Conservation (phyloP, 2,797 vertebrate species). For the Eurystomus glaucurus region DNA sequence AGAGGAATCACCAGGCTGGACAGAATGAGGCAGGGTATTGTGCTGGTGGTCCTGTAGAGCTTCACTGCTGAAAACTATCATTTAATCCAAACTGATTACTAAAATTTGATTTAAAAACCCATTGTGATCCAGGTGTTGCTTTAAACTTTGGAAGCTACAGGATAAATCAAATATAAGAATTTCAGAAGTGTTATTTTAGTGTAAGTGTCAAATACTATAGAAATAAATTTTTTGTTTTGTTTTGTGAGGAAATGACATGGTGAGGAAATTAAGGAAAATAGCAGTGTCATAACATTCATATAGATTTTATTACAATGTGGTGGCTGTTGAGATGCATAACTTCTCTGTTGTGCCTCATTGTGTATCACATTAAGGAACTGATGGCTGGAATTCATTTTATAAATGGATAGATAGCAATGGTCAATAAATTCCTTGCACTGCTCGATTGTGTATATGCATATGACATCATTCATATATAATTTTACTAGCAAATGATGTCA, state of each 20-base stretch:
- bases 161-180: not conserved
- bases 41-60: not conserved
- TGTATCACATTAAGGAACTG: constrained; percentile 56
- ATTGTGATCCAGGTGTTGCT: not conserved
- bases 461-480: not conserved
- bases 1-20: not conserved
- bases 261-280: not conserved
- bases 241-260: not conserved
- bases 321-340: constrained; percentile 2
- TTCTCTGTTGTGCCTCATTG: constrained; percentile 57
- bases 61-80: not conserved
- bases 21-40: not conserved
- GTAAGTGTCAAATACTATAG: not conserved
- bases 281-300: not conserved
- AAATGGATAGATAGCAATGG: constrained; percentile 27
- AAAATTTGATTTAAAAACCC: not conserved
- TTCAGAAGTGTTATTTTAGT: not conserved
- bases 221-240: not conserved
- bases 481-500: not conserved
- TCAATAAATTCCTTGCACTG: constrained; percentile 43
- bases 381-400: constrained; percentile 49
- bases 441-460: constrained; percentile 2
- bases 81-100: not conserved
- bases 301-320: constrained; percentile 5
- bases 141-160: not conserved